These are phyloP conservation scores for Xenops minutus DNA, from an alignment of 2,797 vertebrate genomes.

Conservation along the genomic window DNA sequence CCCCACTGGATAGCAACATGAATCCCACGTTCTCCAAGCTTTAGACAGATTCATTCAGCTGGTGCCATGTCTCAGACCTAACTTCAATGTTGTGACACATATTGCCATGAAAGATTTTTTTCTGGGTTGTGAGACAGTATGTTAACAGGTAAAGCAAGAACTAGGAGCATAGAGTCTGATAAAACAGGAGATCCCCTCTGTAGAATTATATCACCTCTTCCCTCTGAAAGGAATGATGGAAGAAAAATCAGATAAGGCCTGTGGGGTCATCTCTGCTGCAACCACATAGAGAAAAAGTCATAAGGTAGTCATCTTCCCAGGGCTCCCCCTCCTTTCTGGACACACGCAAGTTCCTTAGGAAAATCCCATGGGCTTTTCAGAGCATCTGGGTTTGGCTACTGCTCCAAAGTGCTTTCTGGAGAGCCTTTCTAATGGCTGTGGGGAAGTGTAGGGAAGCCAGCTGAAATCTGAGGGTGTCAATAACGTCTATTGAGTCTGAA, in stretches of 20 bases:
- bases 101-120: not conserved
- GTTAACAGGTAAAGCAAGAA: not conserved
- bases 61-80: not conserved
- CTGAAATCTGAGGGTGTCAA: not conserved
- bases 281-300: not conserved
- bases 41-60: not conserved
- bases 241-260: not conserved
- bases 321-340: not conserved
- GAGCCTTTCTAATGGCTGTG: not conserved
- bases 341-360: not conserved
- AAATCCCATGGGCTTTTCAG: not conserved
- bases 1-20: not conserved
- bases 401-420: not conserved
- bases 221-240: not conserved
- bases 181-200: not conserved
- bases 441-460: not conserved
- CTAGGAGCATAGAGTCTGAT: rapidly evolving
- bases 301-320: not conserved
- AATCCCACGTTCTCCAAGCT: not conserved
- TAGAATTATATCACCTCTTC: not conserved
- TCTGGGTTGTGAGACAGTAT: not conserved
- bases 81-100: not conserved
- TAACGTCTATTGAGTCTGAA: not conserved
- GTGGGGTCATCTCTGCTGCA: not conserved
- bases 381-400: not conserved